Base-by-base conservation (phyloP, 2,888 invertebrate species). In the Sarcophaga caerulescens region DNA sequence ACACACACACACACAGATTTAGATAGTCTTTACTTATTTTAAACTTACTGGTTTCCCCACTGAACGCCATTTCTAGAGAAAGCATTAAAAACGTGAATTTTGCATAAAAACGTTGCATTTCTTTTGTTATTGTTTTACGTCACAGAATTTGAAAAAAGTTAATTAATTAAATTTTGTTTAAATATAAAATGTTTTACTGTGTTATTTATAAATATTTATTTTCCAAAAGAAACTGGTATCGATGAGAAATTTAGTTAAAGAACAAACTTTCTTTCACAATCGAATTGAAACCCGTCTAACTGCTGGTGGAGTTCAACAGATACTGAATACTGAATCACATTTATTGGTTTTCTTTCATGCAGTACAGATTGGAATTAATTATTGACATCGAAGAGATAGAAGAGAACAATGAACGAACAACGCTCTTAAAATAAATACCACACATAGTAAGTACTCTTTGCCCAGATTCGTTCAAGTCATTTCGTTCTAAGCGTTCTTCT, bases 21-120 rank as follows among this genome's bases (percentile, higher is more conserved):
- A 17, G n/a, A 19, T 35, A 35, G 10, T 35, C 4, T 52, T 52
- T 3, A 14, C 17, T 14, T 14, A n/a, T 52, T 47, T 45, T 19
- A 47, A 68, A 83, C 83, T 83, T 83, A 83, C 83, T 60, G 23
- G 66, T 68, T 78, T 68, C 66, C 4, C n/a, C 52, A 78, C 78
- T 68, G 10, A 68, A 60, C 35, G 73, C 78, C 68, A 73, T 8
- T 57, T 78, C 47, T n/a, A 68, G n/a, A 35, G 68, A 62, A 35
- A 73, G 11, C 4, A 78, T 14, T 4, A 83, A 73, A 47, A 83
- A 62, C 17, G 35, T n/a, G 59, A 35, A 69, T n/a, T 75, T 81
- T n/a, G 6, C n/a, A 6, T 59, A 71, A 47, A 62, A 21, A 6
- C 19, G 35, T 57, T 35, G 21, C 71, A 78, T 83, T 73, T 47